Conservation (phyloP, 2,113 vertebrate genomes). For the Pan paniscus region DNA sequence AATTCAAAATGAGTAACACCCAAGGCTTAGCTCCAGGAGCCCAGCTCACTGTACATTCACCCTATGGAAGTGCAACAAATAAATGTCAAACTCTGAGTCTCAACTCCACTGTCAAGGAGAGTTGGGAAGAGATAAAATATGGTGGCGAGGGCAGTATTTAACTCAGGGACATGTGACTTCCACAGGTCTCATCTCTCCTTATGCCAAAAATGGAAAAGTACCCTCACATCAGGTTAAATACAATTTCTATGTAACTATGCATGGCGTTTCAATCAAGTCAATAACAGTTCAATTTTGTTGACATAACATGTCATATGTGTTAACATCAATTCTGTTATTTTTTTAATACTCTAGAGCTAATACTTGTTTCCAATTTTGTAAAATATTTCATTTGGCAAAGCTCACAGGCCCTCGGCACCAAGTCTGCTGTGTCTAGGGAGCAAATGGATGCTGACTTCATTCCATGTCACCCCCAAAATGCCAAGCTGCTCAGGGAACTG, state of each 20-base stretch:
- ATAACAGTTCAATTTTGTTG: background rate
- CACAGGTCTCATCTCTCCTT: background rate
- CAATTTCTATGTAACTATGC: no score
- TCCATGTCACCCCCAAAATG: accelerated
- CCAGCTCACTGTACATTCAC: no score
- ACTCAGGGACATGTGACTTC: accelerated
- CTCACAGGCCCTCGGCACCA: accelerated
- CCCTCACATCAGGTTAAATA: background rate
- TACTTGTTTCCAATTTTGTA: background rate
- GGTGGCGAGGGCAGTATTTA: background rate
- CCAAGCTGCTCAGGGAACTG: background rate
- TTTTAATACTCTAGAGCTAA: background rate
- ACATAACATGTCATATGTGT: background rate
- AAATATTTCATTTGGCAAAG: background rate
- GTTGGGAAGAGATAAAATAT: accelerated
- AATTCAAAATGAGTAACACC: background rate
- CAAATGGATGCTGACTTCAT: background rate
- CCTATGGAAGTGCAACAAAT: accelerated
- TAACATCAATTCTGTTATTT: no score
- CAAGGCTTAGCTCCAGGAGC: background rate
- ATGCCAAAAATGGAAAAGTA: background rate
- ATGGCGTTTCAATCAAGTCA: no score
- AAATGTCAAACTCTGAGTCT: accelerated
- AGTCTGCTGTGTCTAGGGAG: background rate
- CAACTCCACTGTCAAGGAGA: accelerated